Evolutionary conservation across 2,888 invertebrate species (phyloP).

Genomic region (Aleiodes leptofemur): DNA sequence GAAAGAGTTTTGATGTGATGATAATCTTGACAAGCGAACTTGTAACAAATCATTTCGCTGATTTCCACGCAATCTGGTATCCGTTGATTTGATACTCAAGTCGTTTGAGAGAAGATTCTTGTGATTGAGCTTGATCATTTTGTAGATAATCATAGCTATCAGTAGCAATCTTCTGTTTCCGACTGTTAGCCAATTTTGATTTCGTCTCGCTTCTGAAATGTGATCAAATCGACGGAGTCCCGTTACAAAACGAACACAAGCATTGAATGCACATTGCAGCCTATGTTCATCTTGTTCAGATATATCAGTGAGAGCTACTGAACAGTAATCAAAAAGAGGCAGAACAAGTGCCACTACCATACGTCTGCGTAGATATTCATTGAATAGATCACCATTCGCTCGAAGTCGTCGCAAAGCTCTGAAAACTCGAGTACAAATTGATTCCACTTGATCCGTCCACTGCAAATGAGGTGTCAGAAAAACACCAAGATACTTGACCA

Average conservation of each 20-base stretch:
- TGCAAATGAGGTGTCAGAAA: neutral
- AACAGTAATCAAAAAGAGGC: constrained; percentile 39
- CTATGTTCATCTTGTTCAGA: neutral
- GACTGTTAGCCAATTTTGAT: too few species aligned
- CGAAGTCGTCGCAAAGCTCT: neutral
- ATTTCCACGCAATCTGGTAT: too few species aligned
- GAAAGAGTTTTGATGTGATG: too few species aligned
- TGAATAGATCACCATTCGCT: neutral
- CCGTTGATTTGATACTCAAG: too few species aligned
- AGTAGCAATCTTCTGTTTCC: too few species aligned
- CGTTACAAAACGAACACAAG: neutral
- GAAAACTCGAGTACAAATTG: neutral
- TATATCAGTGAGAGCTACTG: constrained; percentile 19
- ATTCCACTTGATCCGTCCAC: neutral
- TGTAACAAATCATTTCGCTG: too few species aligned
- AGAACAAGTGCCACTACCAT: constrained; percentile 32
- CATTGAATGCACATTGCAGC: constrained; percentile 27
- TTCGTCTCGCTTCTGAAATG: too few species aligned
- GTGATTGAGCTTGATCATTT: too few species aligned
- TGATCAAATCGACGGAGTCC: neutral
- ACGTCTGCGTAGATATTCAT: neutral
- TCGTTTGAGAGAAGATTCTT: too few species aligned
- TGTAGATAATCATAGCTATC: too few species aligned
- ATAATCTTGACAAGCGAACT: too few species aligned
- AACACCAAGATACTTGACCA: constrained; percentile 9